A percentile compares a stretch with the other conserved stretches of the same genome.
Evolutionary conservation across 1,140 invertebrate genomes (phyloP).

Genomic region (Ruditapes philippinarum): DNA sequence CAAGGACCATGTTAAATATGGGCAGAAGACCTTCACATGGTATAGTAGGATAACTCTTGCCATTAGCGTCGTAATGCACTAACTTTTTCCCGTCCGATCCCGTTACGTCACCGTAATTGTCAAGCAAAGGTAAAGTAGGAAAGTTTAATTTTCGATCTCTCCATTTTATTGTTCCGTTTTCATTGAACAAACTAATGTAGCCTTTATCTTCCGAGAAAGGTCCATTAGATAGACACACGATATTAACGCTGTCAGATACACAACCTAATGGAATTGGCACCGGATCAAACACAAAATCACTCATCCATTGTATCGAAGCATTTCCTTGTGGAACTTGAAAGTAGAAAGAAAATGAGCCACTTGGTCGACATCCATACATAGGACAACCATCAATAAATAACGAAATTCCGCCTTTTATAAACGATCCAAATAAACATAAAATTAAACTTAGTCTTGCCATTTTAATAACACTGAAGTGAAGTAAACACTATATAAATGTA

Average conservation of each 20-base stretch:
- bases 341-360: slow-evolving; percentile 72
- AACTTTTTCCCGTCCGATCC: slow-evolving; percentile 40
- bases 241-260: slow-evolving; percentile 63
- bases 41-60: slow-evolving; percentile 23
- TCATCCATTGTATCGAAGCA: slow-evolving; percentile 27
- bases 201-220: slow-evolving; percentile 31
- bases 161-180: slow-evolving; percentile 49
- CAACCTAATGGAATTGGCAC: slow-evolving; percentile 66
- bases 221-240: slow-evolving; percentile 70
- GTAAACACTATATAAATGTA: too few species aligned
- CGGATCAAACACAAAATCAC: slow-evolving; percentile 29
- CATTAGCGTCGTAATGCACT: slow-evolving; percentile 49
- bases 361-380: slow-evolving; percentile 70
- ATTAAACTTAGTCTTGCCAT: neutral
- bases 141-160: slow-evolving; percentile 14
- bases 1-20: slow-evolving; percentile 44
- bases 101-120: slow-evolving; percentile 58
- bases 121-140: slow-evolving; percentile 37
- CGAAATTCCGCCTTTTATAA: neutral
- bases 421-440: neutral
- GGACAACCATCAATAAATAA: slow-evolving; percentile 72
- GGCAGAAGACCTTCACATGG: slow-evolving; percentile 19
- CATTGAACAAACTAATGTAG: slow-evolving; percentile 16
- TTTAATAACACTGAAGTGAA: too few species aligned
- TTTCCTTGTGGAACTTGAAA: slow-evolving; percentile 37